Base-by-base conservation (phyloP, 2,888 invertebrate genomes). In the Drosophila suboccidentalis region DNA sequence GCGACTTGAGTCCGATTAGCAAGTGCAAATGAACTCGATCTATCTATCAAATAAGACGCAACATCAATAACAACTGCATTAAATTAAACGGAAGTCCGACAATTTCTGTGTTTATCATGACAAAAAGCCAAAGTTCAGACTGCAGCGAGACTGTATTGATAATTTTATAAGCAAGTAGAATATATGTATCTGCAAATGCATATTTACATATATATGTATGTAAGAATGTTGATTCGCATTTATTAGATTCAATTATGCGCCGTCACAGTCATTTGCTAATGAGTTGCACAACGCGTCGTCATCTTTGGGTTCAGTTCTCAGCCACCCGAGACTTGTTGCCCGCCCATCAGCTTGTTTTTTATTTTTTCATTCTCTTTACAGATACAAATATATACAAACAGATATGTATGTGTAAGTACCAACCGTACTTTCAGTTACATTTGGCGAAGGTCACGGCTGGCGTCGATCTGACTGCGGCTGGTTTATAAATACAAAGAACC, bases 401-500 rank as follows among this genome's bases (percentile, higher is more conserved):
- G 4, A 0, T 29, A 9, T n/a, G n/a, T 53, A 15, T 36, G 10
- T 55, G 29, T 29, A 44, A 26, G 34, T 36, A 53, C 17, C 41
- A 29, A 13, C 44, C 34, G 49, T 64, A 44, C 58, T 38, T 44
- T 53, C 29, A 55, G 49, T 44, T 49, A 54, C 22, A 49, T 17
- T 49, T 71, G 49, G 65, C 68, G 78, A 84, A 87, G 88, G 84
- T 84, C 80, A 60, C 63, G 34, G n/a, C 54, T 59, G 58, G 70
- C 70, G 75, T 47, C 77, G 51, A 43, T 47, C n/a, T 36, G 76
- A 78, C 71, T 73, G 63, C 43, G 80, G 69, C 68, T 50, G 55
- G 67, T 71, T 86, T 80, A 78, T 78, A 84, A 85, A 85, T 78
- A 84, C 67, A 78, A 76, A 71, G 75, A 79, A 80, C 58, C 65